Percentiles rank a stretch among this genome's conserved stretches.
phyloP scores from a whole-genome alignment of 2,113 vertebrate genomes.

The Nycticryphes semicollaris region DNA sequence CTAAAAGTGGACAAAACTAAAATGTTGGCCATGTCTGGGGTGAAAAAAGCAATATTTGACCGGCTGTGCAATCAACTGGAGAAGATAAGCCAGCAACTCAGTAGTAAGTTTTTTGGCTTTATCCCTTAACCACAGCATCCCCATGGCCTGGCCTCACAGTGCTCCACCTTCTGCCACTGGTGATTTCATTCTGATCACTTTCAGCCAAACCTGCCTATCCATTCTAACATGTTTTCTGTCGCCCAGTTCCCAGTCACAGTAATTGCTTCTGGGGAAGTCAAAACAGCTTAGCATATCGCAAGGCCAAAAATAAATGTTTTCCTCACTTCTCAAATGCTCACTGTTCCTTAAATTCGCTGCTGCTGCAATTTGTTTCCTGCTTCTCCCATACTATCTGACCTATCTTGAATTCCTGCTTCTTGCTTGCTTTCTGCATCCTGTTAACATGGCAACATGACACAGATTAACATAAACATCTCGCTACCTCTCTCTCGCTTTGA shows the following conservation, averaged over 20 bases:
- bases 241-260: background rate
- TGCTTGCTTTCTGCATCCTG: background rate
- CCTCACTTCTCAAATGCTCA: background rate
- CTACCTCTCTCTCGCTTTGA: background rate
- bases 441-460: background rate
- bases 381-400: background rate
- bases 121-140: background rate
- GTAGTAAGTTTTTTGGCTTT: constrained; percentile 74
- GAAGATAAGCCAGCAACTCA: constrained; percentile 75
- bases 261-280: background rate
- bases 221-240: background rate
- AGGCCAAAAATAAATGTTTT: background rate
- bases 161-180: background rate
- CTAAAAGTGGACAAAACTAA: constrained; percentile 84
- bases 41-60: constrained; percentile 84
- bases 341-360: background rate
- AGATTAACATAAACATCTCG: background rate
- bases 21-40: constrained; percentile 77
- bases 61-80: constrained; percentile 80
- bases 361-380: background rate
- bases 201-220: background rate
- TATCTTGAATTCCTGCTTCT: background rate
- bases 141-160: background rate
- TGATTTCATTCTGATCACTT: background rate
- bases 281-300: background rate